These are phyloP conservation scores for Pycnonotus jocosus DNA, from an alignment of 2,113 vertebrate species.

Conservation along the genomic window DNA sequence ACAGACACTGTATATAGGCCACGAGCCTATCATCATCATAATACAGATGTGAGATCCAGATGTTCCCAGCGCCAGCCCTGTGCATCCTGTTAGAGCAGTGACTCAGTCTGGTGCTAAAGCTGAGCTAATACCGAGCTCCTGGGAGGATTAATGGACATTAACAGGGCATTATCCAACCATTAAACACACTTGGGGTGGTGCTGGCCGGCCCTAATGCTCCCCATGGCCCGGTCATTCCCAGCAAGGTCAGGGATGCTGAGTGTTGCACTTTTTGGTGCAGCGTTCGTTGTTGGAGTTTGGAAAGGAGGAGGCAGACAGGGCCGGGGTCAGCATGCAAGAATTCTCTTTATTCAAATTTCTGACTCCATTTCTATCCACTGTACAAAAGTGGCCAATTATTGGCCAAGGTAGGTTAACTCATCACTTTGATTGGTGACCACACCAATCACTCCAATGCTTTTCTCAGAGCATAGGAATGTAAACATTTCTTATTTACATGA, in stretches of 20 bases:
- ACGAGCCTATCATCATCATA: conserved; percentile 40
- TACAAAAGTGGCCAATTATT: too few relatives aligned
- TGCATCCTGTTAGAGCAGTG: conserved; percentile 63
- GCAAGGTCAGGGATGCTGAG: background rate
- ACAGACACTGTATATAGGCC: conserved; percentile 41
- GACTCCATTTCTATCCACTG: too few relatives aligned
- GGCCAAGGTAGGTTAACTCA: too few relatives aligned
- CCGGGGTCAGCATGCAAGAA: too few relatives aligned
- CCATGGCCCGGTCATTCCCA: background rate
- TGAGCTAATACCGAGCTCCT: conserved; percentile 74
- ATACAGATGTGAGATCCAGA: conserved; percentile 72
- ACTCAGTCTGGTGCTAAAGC: conserved; percentile 68
- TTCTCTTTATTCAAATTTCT: too few relatives aligned
- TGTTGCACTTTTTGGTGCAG: too few relatives aligned
- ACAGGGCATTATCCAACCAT: conserved; percentile 66
- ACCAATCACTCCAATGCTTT: too few relatives aligned
- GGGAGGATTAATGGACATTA: conserved; percentile 74
- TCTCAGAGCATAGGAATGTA: too few relatives aligned
- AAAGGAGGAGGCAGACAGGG: too few relatives aligned
- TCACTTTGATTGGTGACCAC: too few relatives aligned
- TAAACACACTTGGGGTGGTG: conserved; percentile 69
- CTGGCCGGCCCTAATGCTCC: background rate
- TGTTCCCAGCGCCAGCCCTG: conserved; percentile 36
- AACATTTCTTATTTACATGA: too few relatives aligned
- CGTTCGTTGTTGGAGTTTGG: too few relatives aligned